phyloP scores from a whole-genome alignment of 2,113 vertebrate genomes.

The Scatophagus argus region DNA sequence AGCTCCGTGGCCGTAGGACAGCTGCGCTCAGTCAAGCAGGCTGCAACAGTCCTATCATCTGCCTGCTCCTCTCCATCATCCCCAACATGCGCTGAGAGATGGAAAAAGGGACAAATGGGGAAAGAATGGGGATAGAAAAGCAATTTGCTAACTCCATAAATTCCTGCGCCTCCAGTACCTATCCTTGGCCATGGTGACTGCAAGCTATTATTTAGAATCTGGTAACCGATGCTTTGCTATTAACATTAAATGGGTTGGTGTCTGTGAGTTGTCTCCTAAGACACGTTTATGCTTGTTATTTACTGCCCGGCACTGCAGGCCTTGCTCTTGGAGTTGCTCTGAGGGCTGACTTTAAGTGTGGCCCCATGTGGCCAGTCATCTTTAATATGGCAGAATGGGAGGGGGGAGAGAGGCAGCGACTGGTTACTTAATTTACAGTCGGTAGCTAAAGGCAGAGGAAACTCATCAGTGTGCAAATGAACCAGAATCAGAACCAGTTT shows the following conservation, averaged over 20 bases:
- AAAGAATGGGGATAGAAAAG: constrained; percentile 76
- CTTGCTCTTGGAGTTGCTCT: constrained; percentile 56
- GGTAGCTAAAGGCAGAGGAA: constrained; percentile 1
- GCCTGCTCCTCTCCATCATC: constrained; percentile 67
- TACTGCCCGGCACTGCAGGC: constrained; percentile 64
- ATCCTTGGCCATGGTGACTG: constrained; percentile 68
- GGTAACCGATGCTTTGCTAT: constrained; percentile 81
- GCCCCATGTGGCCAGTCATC: constrained; percentile 43
- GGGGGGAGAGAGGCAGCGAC: background rate
- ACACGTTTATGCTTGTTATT: constrained; percentile 82
- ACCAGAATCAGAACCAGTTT: too few relatives aligned
- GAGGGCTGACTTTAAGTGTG: constrained; percentile 41
- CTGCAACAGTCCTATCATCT: constrained; percentile 55
- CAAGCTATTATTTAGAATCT: constrained; percentile 81
- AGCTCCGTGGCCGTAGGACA: constrained; percentile 63
- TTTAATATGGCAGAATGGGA: constrained; percentile 37
- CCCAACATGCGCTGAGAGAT: constrained; percentile 46
- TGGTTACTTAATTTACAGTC: constrained; percentile 30
- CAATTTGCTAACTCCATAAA: constrained; percentile 83
- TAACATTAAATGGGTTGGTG: constrained; percentile 77
- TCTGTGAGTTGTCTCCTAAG: constrained; percentile 73
- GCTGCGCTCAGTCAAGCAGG: constrained; percentile 62
- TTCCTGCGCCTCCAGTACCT: constrained; percentile 63
- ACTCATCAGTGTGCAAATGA: background rate
- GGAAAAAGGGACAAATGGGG: constrained; percentile 57